Base-by-base conservation (phyloP, 2,113 vertebrate genomes). In the Clarias batrachus region DNA sequence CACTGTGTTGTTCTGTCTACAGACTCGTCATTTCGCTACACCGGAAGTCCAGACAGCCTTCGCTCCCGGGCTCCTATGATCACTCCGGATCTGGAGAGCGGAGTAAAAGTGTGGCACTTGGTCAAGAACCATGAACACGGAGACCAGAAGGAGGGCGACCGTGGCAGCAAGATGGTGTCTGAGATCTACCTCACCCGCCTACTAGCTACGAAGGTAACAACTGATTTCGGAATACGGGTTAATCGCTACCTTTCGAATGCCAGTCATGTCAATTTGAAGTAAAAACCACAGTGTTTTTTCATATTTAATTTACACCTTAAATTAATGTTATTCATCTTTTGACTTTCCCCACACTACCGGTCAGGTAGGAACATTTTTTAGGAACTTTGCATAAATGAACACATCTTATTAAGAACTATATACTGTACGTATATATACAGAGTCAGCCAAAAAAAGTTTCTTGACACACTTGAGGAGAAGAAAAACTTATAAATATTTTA, bases 121-220 rank as follows among this genome's bases (percentile, higher is more conserved):
- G 98, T 99, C 83, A 99, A 99, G 92, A 99, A 99, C 93, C 98
- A 99, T 1, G 98, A 99, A 81, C 98, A 99, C 0, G 98, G 97
- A 16, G 98, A 99, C 93, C 98, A 99, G 93, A 99, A 99, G 90
- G 98, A 99, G 80, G 98, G 98, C 0, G 98, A 99, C 91, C 94
- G 98, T 0, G 98, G 98, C 56, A 99, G 98, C 91, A 99, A 99
- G 94, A 99, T 99, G 98, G 98, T 99, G 48, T 99, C 98, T 0
- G 98, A 99, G 94, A 99, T 99, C 94, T 99, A 99, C 92, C 94
- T 99, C 92, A 99, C 98, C 77, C 94, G 98, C 85, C 96, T 99
- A 0, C 93, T 99, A 6, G 98, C 98, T 30, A 99, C 98, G 1
- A 99, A 99, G 97, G 98, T 99, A 95, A 90, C 33, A 3, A 3